phyloP scores from a whole-genome alignment of 2,888 invertebrate species.

The Agriotes lineatus region DNA sequence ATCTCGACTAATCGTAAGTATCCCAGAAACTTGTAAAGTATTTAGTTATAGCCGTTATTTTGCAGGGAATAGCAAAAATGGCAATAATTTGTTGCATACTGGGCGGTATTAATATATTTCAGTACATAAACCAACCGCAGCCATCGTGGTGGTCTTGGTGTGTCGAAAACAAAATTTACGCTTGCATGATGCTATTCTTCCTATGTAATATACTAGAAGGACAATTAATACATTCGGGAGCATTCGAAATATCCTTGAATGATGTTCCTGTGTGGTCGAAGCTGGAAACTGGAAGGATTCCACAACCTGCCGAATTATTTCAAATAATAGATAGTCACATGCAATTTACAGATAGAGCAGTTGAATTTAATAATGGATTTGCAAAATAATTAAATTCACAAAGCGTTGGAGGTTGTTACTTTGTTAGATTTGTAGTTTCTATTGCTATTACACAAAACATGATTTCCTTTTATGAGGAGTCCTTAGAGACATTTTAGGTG shows the following conservation, averaged over 20 bases:
- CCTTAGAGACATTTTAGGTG: not conserved
- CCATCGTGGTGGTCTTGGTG: conserved; percentile 93
- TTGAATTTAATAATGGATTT: conserved; percentile 62
- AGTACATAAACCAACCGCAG: conserved; percentile 81
- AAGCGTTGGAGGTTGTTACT: conserved; percentile 6
- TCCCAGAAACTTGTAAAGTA: not conserved
- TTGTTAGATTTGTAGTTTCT: conserved; percentile 9
- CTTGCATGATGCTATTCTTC: conserved; percentile 98
- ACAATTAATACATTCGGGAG: conserved; percentile 88
- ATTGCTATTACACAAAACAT: not conserved
- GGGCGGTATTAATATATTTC: conserved; percentile 87
- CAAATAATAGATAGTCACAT: conserved; percentile 97
- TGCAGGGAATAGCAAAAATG: conserved; percentile 86
- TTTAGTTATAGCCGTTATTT: conserved; percentile 47
- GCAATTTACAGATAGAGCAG: conserved; percentile 70
- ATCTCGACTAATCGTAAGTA: conserved; percentile 83
- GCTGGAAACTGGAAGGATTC: conserved; percentile 96
- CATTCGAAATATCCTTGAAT: conserved; percentile 95
- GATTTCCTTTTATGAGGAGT: too few species aligned
- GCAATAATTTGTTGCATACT: conserved; percentile 87
- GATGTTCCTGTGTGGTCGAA: conserved; percentile 99
- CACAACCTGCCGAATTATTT: conserved; percentile 95
- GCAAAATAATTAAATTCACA: conserved; percentile 56
- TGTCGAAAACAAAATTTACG: conserved; percentile 92
- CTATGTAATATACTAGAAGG: conserved; percentile 94